These are phyloP conservation scores for Calameuta filiformis DNA, from an alignment of 2,888 invertebrate genomes.

Conservation along the genomic window DNA sequence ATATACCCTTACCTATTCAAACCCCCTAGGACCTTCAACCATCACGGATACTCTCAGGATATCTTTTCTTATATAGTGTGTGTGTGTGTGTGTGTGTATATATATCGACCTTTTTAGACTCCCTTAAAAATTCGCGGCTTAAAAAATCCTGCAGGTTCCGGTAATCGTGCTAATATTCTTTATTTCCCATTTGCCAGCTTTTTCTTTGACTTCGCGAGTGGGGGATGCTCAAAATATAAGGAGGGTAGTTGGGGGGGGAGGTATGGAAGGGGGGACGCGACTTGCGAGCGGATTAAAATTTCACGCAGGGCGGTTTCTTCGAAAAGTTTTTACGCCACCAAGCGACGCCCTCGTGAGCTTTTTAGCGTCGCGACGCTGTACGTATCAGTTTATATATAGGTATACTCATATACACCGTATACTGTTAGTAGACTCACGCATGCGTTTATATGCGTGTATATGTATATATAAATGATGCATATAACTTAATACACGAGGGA, in stretches of 20 bases:
- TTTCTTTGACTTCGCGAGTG: conserved; percentile 9
- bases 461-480: too few relatives aligned
- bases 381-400: background rate
- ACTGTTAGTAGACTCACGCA: background rate
- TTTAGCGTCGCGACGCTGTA: background rate
- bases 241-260: background rate
- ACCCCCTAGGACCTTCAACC: background rate
- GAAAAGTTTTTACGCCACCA: conserved; percentile 12
- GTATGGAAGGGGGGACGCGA: background rate
- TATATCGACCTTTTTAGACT: background rate
- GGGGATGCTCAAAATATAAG: background rate
- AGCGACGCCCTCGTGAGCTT: background rate
- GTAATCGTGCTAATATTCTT: conserved; percentile 26
- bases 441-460: background rate
- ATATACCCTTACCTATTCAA: background rate
- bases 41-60: background rate
- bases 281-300: conserved; percentile 21
- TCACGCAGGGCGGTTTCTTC: conserved; percentile 18
- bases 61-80: background rate
- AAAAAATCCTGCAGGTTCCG: conserved; percentile 3
- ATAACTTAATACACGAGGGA: background rate
- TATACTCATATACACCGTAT: background rate
- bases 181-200: conserved; percentile 20
- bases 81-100: background rate
- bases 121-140: background rate